Evolutionary conservation across 1,140 invertebrate genomes (phyloP).

Genomic region (Brachionus manjavacas): DNA sequence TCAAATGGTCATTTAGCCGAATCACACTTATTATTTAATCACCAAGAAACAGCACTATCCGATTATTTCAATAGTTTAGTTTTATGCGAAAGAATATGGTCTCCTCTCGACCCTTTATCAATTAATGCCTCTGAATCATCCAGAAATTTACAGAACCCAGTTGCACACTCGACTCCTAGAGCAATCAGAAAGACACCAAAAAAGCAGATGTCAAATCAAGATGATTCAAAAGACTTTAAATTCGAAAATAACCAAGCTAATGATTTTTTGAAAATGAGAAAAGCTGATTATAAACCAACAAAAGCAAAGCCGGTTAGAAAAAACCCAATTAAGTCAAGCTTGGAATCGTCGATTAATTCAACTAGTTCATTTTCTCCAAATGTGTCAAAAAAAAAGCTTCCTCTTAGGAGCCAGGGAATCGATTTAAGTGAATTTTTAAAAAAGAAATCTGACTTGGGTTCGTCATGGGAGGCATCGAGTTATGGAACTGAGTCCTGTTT

Average conservation of each 20-base stretch:
- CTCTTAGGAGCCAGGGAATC: conserved; percentile 1
- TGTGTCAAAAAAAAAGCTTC: not conserved
- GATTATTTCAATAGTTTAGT: conserved; percentile 5
- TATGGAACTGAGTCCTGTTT: not conserved
- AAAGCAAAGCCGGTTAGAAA: not conserved
- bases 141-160: not conserved
- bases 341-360: not conserved
- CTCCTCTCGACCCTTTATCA: not conserved
- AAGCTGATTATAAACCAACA: not conserved
- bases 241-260: not conserved
- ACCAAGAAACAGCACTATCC: not conserved
- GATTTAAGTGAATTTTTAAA: conserved; percentile 23
- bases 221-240: not conserved
- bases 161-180: conserved; percentile 1
- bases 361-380: not conserved
- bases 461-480: not conserved
- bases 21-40: not conserved
- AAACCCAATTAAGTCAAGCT: not conserved
- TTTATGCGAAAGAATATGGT: conserved; percentile 22
- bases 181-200: not conserved
- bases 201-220: not conserved
- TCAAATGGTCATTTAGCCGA: not conserved
- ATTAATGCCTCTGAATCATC: not conserved
- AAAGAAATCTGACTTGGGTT: not conserved
- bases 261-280: not conserved